Evolutionary conservation across 2,888 invertebrate genomes (phyloP).

Genomic region (Baronia brevicornis): DNA sequence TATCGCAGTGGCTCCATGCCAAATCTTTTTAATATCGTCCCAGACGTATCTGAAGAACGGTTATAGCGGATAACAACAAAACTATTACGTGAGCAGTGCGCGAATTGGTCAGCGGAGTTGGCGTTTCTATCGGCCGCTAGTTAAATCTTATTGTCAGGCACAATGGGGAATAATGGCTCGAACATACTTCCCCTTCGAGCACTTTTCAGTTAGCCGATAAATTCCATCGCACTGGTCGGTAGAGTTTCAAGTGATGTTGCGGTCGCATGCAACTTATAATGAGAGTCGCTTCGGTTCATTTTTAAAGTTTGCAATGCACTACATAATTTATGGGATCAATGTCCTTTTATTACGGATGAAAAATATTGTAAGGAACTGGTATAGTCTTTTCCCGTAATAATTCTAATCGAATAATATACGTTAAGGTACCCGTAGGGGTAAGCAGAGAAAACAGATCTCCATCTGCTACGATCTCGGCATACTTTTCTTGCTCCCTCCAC

Average conservation of each 20-base stretch:
- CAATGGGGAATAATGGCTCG: conserved; percentile 58
- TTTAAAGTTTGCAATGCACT: conserved; percentile 45
- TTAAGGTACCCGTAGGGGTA: no score
- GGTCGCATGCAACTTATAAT: conserved; percentile 63
- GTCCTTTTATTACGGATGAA: conserved; percentile 21
- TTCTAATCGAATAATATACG: no score
- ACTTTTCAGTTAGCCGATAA: conserved; percentile 62
- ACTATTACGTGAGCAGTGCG: conserved; percentile 63
- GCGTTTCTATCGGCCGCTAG: conserved; percentile 39
- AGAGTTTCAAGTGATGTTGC: conserved; percentile 51
- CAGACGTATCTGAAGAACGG: conserved; percentile 64
- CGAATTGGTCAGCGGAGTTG: conserved; percentile 47
- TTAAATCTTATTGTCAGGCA: conserved; percentile 66
- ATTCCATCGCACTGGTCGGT: conserved; percentile 41
- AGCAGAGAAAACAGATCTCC: no score
- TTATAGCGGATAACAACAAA: conserved; percentile 69
- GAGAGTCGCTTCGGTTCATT: conserved; percentile 49
- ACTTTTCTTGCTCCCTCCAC: no score
- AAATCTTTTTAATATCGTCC: conserved; percentile 74
- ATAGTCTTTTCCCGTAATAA: no score
- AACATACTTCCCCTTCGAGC: conserved; percentile 47
- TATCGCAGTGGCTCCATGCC: conserved; percentile 69
- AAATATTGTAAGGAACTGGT: no score
- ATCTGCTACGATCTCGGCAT: no score
- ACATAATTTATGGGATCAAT: conserved; percentile 40